These are phyloP conservation scores for Cyaniris semiargus DNA, from an alignment of 2,888 invertebrate species.

Conservation along the genomic window DNA sequence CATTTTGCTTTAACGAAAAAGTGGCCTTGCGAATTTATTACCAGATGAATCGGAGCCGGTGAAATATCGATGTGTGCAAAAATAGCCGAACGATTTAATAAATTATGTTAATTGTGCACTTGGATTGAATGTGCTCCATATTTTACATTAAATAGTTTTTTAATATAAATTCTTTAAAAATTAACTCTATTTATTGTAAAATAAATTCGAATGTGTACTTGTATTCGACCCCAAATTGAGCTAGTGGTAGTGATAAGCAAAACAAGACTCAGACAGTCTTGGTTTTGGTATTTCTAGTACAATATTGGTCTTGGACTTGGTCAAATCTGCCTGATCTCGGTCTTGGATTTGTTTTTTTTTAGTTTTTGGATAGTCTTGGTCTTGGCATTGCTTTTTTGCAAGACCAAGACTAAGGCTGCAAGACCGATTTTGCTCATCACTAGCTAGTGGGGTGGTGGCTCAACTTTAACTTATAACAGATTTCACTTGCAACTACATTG, in stretches of 20 bases:
- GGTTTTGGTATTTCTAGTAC: no score
- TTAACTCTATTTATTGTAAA: not conserved
- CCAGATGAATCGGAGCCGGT: conserved; percentile 4
- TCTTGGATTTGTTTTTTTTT: no score
- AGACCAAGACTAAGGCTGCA: no score
- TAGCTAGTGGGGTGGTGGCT: no score
- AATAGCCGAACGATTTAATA: conserved; percentile 25
- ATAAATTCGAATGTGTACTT: not conserved
- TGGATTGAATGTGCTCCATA: not conserved
- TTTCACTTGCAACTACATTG: not conserved
- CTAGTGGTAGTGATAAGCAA: no score
- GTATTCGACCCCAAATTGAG: not conserved
- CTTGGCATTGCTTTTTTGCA: no score
- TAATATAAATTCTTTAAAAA: not conserved
- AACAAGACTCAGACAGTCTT: no score
- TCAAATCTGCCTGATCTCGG: no score
- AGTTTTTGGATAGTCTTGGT: no score
- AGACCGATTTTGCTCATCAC: no score
- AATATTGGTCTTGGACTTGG: no score
- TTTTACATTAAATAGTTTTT: not conserved
- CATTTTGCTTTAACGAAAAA: conserved; percentile 21
- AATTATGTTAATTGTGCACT: conserved; percentile 17
- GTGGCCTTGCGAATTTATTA: conserved; percentile 17
- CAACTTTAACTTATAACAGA: not conserved
- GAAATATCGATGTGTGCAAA: conserved; percentile 25